Evolutionary conservation across 2,113 vertebrate species (phyloP).

Genomic region (Genyomyrus donnyi): DNA sequence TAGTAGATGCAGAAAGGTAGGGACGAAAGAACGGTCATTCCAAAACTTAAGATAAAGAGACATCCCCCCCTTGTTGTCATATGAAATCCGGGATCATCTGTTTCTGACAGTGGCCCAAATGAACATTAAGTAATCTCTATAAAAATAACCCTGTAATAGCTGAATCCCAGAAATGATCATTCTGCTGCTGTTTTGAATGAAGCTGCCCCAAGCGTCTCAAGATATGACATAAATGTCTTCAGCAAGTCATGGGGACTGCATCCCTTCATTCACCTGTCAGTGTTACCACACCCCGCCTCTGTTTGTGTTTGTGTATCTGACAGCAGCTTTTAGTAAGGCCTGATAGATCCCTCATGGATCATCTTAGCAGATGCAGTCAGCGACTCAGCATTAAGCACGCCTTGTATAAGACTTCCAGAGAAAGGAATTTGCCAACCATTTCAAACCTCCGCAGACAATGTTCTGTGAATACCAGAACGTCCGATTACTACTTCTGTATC

Average conservation of each 20-base stretch:
- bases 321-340: not conserved
- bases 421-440: not conserved
- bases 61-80: not conserved
- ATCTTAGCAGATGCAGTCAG: not conserved
- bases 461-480: not conserved
- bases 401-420: not conserved
- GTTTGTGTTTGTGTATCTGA: conserved; percentile 26
- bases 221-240: conserved; percentile 21
- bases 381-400: not conserved
- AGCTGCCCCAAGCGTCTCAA: not conserved
- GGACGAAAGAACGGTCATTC: not conserved
- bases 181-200: conserved; percentile 1
- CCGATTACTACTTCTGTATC: not conserved
- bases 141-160: not conserved
- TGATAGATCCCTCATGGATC: conserved; percentile 5
- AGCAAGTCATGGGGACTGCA: conserved; percentile 21
- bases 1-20: not conserved
- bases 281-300: conserved; percentile 23
- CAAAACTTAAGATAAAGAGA: not conserved
- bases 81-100: not conserved
- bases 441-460: not conserved
- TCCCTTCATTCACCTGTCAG: conserved; percentile 49
- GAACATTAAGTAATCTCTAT: not conserved
- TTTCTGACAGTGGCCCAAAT: not conserved
- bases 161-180: not conserved